These are phyloP conservation scores for Scalopus aquaticus DNA, from an alignment of 2,113 vertebrate genomes.

Conservation along the genomic window DNA sequence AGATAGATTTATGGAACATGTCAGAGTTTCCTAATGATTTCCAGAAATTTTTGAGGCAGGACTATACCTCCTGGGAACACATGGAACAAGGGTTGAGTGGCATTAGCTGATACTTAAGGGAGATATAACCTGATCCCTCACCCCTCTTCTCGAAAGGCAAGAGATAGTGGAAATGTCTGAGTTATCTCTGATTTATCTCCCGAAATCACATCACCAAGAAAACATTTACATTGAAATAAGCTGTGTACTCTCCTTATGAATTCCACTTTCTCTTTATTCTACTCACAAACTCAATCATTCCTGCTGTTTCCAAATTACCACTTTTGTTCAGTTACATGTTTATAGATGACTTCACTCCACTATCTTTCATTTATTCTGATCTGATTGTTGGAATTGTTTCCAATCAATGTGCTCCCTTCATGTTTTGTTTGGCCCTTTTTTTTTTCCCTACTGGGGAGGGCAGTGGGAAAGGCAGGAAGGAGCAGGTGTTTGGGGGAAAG, in stretches of 20 bases:
- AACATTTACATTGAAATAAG: background rate
- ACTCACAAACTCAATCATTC: slow-evolving; percentile 18
- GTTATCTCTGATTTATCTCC: background rate
- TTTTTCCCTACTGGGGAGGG: background rate
- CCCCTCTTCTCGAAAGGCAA: background rate
- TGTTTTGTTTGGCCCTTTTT: background rate
- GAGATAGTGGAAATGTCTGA: background rate
- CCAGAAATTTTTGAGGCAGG: background rate
- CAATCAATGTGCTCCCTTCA: background rate
- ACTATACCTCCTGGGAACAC: background rate
- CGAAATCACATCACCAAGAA: background rate
- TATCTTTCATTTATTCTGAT: slow-evolving; percentile 43
- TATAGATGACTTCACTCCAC: slow-evolving; percentile 19
- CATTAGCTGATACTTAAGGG: background rate
- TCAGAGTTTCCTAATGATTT: background rate
- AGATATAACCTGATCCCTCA: background rate
- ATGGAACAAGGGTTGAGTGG: background rate
- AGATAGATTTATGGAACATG: background rate
- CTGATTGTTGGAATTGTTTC: slow-evolving; percentile 53
- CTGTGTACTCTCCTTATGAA: background rate
- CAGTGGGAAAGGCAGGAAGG: background rate
- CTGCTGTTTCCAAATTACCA: slow-evolving; percentile 45
- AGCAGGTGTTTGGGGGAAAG: slow-evolving; percentile 53
- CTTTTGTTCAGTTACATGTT: slow-evolving; percentile 37
- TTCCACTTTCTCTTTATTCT: slow-evolving; percentile 40